Conservation (phyloP, 2,797 vertebrate genomes). For the Xiphophorus birchmanni region DNA sequence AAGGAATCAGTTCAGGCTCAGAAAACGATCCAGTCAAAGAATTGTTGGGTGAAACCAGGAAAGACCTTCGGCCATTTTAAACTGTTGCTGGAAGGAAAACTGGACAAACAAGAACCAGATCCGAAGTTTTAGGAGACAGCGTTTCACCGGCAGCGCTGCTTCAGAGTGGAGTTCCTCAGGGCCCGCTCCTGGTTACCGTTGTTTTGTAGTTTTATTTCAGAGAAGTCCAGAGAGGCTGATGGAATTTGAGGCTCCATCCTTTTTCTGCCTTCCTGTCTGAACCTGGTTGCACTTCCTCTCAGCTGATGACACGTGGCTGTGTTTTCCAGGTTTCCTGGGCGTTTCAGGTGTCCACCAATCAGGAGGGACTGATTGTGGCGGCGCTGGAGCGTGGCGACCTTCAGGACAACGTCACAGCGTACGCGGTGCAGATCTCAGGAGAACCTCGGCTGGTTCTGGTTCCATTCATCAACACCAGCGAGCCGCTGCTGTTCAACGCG, state of each 20-base stretch:
- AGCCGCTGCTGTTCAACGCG: slow-evolving; percentile 85
- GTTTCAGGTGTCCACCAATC: slow-evolving; percentile 84
- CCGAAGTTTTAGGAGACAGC: not conserved
- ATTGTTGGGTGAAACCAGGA: not conserved
- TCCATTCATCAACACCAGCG: slow-evolving; percentile 83
- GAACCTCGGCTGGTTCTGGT: slow-evolving; percentile 87
- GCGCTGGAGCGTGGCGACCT: slow-evolving; percentile 87
- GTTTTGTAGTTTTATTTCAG: not conserved
- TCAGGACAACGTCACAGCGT: slow-evolving; percentile 80
- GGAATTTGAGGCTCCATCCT: not conserved
- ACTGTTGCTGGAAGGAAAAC: not conserved
- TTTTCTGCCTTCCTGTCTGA: not conserved
- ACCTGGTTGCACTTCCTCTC: not conserved
- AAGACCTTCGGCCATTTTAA: not conserved
- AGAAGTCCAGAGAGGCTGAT: not conserved
- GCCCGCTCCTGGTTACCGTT: not conserved
- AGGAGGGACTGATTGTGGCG: slow-evolving; percentile 81
- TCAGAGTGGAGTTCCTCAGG: not conserved
- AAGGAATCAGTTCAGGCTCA: not conserved
- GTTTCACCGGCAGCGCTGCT: not conserved
- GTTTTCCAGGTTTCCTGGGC: slow-evolving; percentile 74
- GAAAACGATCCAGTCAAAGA: not conserved
- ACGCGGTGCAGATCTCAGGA: slow-evolving; percentile 89
- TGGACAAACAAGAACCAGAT: not conserved
- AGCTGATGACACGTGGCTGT: not conserved